Evolutionary conservation across 2,888 invertebrate genomes (phyloP), one percentile per base, ranked within the genome.

Genomic region (Alsophila aescularia): DNA sequence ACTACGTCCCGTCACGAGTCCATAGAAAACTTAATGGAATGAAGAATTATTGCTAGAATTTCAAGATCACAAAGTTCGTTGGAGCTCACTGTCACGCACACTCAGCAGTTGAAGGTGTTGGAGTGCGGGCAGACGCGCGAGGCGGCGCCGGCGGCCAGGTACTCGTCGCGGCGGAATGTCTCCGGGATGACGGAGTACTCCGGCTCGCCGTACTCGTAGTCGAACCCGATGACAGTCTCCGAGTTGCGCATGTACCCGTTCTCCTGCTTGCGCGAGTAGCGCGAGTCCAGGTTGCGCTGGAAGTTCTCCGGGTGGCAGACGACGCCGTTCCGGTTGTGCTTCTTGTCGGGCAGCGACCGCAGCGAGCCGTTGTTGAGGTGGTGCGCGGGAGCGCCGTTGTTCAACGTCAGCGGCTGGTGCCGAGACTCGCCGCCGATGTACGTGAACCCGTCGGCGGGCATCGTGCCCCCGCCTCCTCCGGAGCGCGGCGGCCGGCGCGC

Each of bases 361-460:
- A 92, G 76, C 49, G 92, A 92, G 66, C 92, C 92, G 73, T 92
- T 92, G 80, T 92, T 92, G 70, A 92, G 87, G 63, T 83, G 87
- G 67, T 84, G 90, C 66, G 86, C 91, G 51, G 92, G 89, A 54
- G 92, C 92, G 59, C 91, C 92, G 69, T 92, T 92, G 80, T 92
- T 92, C 65, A 92, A 87, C 61, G 92, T 92, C 67, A 83, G 85
- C 66, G 90, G 87, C 70, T 82, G 82, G 61, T 73, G 89, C 77
- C 93, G 94, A 67, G 92, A 85, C 67, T 94, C 95, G 66, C 94
- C 93, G 73, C 95, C 94, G 76, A 95, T 94, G 90, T 95, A 95
- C 65, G 95, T 95, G 92, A 95, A 95, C 62, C 95, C 95, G 84
- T 94, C 94, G 77, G 94, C 95, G 81, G 94, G 94, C 79, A 93